Conservation (phyloP, 2,888 invertebrate genomes). For the Laspeyria flexula region DNA sequence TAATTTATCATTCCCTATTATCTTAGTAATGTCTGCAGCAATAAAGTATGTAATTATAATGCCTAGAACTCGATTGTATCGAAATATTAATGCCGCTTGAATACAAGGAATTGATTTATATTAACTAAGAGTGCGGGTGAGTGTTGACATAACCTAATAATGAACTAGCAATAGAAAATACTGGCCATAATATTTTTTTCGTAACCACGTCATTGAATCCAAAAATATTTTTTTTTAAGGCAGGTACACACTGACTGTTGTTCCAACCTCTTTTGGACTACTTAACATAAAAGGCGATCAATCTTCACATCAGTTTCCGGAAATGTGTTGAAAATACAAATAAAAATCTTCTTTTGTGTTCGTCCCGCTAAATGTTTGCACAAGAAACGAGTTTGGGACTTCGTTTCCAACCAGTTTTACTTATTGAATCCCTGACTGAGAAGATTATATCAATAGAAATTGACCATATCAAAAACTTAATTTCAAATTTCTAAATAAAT, state of each 20-base stretch:
- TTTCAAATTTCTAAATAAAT: too few relatives aligned
- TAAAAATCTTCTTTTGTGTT: slow-evolving; percentile 40
- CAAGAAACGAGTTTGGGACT: slow-evolving; percentile 27
- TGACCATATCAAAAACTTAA: not conserved
- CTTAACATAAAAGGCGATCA: slow-evolving; percentile 13
- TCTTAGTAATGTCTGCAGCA: slow-evolving; percentile 22
- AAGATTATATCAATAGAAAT: slow-evolving; percentile 20
- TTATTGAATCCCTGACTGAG: slow-evolving; percentile 16
- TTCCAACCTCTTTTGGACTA: slow-evolving; percentile 7
- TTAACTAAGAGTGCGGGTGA: too few relatives aligned
- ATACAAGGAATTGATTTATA: too few relatives aligned
- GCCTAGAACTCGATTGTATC: slow-evolving; percentile 32
- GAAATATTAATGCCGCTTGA: slow-evolving; percentile 6
- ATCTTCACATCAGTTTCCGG: slow-evolving; percentile 28
- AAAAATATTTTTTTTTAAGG: too few relatives aligned
- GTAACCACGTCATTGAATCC: too few relatives aligned
- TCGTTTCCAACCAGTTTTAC: slow-evolving; percentile 24
- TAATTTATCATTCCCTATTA: slow-evolving; percentile 37
- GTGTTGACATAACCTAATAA: too few relatives aligned
- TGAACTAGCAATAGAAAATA: too few relatives aligned
- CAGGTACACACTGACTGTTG: slow-evolving; percentile 1
- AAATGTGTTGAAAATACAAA: slow-evolving; percentile 23
- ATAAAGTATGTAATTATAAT: slow-evolving; percentile 37
- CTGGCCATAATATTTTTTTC: too few relatives aligned
- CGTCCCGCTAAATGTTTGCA: slow-evolving; percentile 40